These are phyloP conservation scores for Trachelus tabidus DNA, from an alignment of 2,888 invertebrate genomes.

Conservation along the genomic window DNA sequence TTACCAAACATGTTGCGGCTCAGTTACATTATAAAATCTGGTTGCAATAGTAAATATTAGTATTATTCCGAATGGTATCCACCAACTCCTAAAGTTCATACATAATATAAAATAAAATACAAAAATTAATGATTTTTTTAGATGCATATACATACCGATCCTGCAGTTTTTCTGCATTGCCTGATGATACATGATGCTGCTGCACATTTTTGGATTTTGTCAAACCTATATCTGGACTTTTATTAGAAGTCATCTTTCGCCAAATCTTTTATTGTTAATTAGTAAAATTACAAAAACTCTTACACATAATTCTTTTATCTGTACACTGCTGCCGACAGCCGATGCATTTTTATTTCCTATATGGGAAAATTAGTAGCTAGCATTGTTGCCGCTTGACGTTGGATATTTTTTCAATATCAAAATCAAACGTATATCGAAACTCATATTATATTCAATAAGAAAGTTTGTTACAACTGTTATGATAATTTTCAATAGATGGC, in stretches of 20 bases:
- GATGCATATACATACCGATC: background rate
- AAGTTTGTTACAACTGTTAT: background rate
- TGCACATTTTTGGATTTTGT: background rate
- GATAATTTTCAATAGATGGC: background rate
- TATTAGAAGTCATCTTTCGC: background rate
- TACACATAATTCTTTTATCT: background rate
- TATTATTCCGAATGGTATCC: constrained; percentile 75
- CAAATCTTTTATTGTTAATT: background rate
- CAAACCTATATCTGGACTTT: background rate
- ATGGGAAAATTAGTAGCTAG: background rate
- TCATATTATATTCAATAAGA: background rate
- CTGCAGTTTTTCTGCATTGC: background rate
- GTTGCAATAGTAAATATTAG: constrained; percentile 78
- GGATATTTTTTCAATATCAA: background rate
- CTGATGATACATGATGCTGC: background rate
- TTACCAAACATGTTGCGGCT: constrained; percentile 96
- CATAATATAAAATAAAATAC: background rate
- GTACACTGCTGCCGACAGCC: background rate
- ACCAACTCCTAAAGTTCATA: constrained; percentile 69
- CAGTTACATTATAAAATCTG: constrained; percentile 88
- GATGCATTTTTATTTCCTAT: background rate
- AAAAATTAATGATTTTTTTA: background rate
- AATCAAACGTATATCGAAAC: background rate
- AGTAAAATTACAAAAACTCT: background rate
- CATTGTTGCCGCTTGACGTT: background rate